A percentile compares a stretch with the other conserved stretches of the same genome.
Evolutionary conservation across 2,797 vertebrate species (phyloP).

Genomic region (Sebastiscus tertius): DNA sequence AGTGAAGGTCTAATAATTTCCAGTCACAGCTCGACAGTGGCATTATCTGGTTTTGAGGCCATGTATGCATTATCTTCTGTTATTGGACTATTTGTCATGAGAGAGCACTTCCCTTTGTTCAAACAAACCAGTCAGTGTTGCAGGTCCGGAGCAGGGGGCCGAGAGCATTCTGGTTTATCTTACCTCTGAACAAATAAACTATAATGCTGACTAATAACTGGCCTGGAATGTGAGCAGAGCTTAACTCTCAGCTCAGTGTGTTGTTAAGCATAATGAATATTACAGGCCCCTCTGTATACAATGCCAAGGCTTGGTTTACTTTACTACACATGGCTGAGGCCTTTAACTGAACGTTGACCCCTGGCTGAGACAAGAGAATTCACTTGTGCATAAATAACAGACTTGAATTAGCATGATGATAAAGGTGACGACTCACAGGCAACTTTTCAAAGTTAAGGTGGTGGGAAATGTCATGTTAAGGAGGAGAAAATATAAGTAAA

Average conservation of each 20-base stretch:
- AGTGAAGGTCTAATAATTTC: conserved; percentile 43
- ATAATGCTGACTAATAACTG: conserved; percentile 93
- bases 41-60: conserved; percentile 77
- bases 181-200: conserved; percentile 93
- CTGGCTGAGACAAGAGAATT: conserved; percentile 58
- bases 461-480: conserved; percentile 9
- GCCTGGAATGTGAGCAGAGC: conserved; percentile 88
- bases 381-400: conserved; percentile 55
- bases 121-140: conserved; percentile 89
- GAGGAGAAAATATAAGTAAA: neutral
- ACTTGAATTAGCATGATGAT: conserved; percentile 45
- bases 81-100: conserved; percentile 91
- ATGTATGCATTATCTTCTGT: conserved; percentile 84
- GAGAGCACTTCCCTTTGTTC: conserved; percentile 86
- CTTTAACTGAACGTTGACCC: conserved; percentile 72
- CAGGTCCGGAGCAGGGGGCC: conserved; percentile 65
- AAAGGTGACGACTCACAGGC: neutral
- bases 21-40: conserved; percentile 67
- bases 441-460: conserved; percentile 32
- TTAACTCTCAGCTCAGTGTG: conserved; percentile 67
- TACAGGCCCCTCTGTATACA: conserved; percentile 77
- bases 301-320: conserved; percentile 71
- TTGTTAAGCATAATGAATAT: conserved; percentile 86
- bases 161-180: conserved; percentile 91
- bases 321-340: conserved; percentile 71